Conservation (phyloP, 2,113 vertebrate genomes). For the Anarhynchus alexandrinus region DNA sequence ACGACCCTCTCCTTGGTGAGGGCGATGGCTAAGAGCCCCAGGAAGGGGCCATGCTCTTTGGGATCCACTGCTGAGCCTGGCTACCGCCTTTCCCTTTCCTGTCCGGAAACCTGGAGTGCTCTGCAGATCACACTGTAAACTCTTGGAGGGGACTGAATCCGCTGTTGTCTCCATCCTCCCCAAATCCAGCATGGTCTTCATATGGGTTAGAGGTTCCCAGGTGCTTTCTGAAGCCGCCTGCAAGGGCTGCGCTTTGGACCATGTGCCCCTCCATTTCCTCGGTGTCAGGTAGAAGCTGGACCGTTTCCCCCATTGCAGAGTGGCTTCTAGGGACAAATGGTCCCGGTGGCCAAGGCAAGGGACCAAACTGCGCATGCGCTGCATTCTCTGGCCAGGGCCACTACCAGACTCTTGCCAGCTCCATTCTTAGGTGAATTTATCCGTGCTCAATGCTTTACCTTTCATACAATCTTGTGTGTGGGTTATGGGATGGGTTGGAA, state of each 20-base stretch:
- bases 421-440: not conserved
- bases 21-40: not conserved
- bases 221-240: fast-evolving
- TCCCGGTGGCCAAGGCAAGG: not conserved
- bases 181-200: not conserved
- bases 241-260: not conserved
- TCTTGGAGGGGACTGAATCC: not conserved
- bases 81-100: not conserved
- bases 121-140: not conserved
- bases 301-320: fast-evolving
- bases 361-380: fast-evolving
- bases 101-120: fast-evolving
- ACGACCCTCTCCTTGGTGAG: not conserved
- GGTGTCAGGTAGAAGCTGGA: fast-evolving
- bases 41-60: not conserved
- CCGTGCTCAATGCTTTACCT: not conserved
- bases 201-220: not conserved
- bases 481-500: not conserved
- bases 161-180: not conserved
- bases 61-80: not conserved
- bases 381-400: not conserved
- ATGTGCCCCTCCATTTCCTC: fast-evolving
- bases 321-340: not conserved
- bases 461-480: not conserved
- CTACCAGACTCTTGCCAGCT: not conserved